Evolutionary conservation across 2,113 vertebrate genomes (phyloP).

Genomic region (Cochlearius cochlearius): DNA sequence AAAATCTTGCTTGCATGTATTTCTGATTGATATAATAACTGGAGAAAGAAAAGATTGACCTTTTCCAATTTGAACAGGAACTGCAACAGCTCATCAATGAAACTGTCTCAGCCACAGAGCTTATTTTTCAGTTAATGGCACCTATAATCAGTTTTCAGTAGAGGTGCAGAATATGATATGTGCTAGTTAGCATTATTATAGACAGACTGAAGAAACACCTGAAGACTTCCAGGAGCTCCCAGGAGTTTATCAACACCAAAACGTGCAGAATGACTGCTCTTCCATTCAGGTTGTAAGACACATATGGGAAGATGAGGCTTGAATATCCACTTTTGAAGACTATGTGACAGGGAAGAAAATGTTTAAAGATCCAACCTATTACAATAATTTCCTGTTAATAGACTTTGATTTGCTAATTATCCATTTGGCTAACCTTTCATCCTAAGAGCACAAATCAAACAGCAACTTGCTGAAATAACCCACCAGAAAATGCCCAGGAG

Average conservation of each 20-base stretch:
- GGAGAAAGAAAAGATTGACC: background rate
- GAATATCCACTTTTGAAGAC: background rate
- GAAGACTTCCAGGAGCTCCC: background rate
- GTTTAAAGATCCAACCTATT: background rate
- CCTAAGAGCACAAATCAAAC: background rate
- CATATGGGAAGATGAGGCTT: background rate
- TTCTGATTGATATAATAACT: background rate
- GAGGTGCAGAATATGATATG: background rate
- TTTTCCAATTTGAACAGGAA: background rate
- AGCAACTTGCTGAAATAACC: background rate
- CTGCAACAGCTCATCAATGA: background rate
- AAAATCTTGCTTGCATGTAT: background rate
- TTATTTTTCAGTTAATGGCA: background rate
- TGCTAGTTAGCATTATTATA: background rate
- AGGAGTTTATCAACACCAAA: background rate
- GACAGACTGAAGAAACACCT: background rate
- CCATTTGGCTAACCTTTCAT: background rate
- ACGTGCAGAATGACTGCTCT: background rate
- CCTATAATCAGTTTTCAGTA: background rate
- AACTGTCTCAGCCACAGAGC: background rate
- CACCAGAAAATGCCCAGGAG: background rate
- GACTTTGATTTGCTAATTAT: background rate
- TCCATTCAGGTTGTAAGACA: background rate
- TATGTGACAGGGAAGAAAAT: background rate
- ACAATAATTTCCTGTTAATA: background rate